Conservation (phyloP, 2,797 vertebrate genomes). For the Mormyrops boulengeri region DNA sequence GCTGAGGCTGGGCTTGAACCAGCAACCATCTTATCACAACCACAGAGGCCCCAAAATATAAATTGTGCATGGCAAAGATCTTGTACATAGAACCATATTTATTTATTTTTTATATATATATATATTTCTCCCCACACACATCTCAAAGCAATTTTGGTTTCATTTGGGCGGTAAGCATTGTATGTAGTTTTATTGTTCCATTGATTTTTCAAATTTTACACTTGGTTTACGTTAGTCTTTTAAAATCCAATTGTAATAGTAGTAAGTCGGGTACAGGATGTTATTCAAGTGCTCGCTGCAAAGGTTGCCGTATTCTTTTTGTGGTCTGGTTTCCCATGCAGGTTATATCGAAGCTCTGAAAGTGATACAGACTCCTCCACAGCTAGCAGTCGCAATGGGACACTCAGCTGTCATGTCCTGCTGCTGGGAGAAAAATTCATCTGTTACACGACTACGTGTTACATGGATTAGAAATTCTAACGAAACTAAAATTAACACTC, state of each 20-base stretch:
- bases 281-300: background rate
- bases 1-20: too few relatives aligned
- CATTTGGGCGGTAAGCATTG: background rate
- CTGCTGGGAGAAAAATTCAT: background rate
- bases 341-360: background rate
- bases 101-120: too few relatives aligned
- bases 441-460: background rate
- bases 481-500: fast-evolving
- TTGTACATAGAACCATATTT: background rate
- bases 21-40: too few relatives aligned
- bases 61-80: background rate
- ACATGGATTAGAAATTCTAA: background rate
- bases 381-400: background rate
- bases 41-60: too few relatives aligned
- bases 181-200: background rate
- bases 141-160: background rate
- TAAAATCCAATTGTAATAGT: background rate
- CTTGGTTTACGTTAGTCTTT: background rate
- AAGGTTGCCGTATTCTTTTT: background rate
- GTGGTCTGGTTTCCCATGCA: background rate
- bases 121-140: too few relatives aligned
- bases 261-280: background rate
- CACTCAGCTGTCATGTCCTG: background rate
- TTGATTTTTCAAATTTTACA: background rate
- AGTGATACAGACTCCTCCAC: background rate